These are phyloP conservation scores for Delphinapterus leucas DNA, from an alignment of 2,113 vertebrate species.

Conservation along the genomic window DNA sequence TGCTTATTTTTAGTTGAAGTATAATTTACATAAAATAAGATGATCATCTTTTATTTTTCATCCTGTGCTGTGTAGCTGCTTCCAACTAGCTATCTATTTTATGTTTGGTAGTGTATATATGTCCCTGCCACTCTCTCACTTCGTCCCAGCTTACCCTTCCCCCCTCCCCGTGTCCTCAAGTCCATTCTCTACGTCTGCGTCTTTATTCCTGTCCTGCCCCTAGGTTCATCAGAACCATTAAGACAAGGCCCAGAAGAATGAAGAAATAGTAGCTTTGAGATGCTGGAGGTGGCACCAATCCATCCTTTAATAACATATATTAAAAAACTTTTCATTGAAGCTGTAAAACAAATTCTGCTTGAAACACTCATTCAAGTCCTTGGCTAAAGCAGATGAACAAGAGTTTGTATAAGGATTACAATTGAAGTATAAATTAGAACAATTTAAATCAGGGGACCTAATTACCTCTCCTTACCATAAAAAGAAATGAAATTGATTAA, in stretches of 20 bases:
- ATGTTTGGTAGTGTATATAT: no score
- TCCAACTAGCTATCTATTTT: no score
- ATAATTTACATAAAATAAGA: not conserved
- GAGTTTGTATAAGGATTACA: not conserved
- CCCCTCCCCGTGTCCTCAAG: no score
- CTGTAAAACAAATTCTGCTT: not conserved
- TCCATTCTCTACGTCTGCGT: no score
- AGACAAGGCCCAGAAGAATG: not conserved
- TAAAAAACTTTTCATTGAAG: not conserved
- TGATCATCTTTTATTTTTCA: no score
- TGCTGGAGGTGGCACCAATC: not conserved
- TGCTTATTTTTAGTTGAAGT: not conserved
- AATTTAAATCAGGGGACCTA: not conserved
- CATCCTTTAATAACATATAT: not conserved
- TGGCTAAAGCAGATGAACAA: not conserved
- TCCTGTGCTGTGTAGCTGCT: no score
- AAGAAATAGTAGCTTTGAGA: not conserved
- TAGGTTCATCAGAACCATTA: no score
- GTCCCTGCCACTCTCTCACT: no score
- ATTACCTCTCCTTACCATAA: no score
- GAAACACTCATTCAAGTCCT: not conserved
- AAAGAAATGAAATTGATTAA: no score
- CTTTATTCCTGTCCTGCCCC: no score
- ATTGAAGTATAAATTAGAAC: not conserved
- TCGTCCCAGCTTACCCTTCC: no score